Evolutionary conservation across 2,113 vertebrate genomes (phyloP), one percentile per base, ranked within the genome.

Genomic region (Phrynosoma platyrhinos): DNA sequence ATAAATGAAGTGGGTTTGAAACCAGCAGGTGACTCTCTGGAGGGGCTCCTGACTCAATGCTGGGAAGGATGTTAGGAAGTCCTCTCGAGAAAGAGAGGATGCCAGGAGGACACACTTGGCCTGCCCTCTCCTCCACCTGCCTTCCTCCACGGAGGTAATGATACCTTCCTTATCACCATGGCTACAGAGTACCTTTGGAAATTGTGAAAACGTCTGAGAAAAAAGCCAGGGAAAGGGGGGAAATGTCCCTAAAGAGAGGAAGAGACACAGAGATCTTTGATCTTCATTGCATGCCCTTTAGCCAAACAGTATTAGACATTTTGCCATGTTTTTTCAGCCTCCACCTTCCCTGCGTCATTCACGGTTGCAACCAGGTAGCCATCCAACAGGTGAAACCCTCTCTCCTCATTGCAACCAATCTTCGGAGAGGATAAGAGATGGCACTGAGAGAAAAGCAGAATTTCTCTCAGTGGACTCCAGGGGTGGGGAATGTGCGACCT

Each of bases 101-200:
- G 7, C 10, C 21, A 47, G 7, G 47, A 47, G 58, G 30, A 25
- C 21, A 20, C 30, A 32, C 25, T 47, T 18, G 27, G 18, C 27
- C 13, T 64, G 12, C 18, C 64, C 13, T 13, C 36, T 42, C 82
- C 64, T 83, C 87, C 68, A 75, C 82, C 87, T 83, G 80, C 72
- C 80, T 85, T 64, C 68, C 79, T 75, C 87, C 18, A 75, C 27
- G 23, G 71, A 83, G 72, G 87, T 88, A 88, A 88, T 83, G 66
- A 83, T 75, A 76, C 87, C 80, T 88, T 88, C 80, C 87, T 83
- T 88, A 88, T 88, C 87, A 77, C 87, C 87, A 88, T 88, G 87
- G 80, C 87, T 88, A 88, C 87, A 53, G 80, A 55, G 85, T 53
- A 68, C 80, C 87, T 88, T 66, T 27, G 87, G 62, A 83, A 88